Conservation (phyloP, 2,113 vertebrate species). For the Phasianus colchicus region DNA sequence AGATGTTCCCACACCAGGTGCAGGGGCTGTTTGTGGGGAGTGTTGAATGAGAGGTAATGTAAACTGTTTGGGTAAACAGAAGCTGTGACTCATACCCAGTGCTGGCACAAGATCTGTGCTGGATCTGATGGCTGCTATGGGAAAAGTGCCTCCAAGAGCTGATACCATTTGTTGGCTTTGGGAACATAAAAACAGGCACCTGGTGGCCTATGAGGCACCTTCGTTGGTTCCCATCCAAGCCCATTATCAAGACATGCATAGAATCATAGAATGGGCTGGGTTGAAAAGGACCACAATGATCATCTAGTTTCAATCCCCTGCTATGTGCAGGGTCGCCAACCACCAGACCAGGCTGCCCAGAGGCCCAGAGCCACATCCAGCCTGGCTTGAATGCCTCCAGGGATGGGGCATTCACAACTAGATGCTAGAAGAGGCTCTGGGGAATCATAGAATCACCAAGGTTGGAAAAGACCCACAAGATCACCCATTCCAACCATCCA, state of each 20-base stretch:
- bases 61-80: background rate
- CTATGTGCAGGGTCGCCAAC: too few species aligned
- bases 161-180: background rate
- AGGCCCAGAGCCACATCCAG: too few species aligned
- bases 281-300: too few species aligned
- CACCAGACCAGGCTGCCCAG: too few species aligned
- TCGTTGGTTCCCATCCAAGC: background rate
- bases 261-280: too few species aligned
- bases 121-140: background rate
- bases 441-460: too few species aligned
- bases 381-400: too few species aligned
- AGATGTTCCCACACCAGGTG: background rate
- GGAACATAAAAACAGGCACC: background rate
- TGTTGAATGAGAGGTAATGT: background rate
- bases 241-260: background rate
- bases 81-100: fast-evolving
- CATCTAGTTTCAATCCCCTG: too few species aligned
- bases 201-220: background rate
- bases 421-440: too few species aligned
- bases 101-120: background rate
- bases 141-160: background rate
- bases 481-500: too few species aligned
- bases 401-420: too few species aligned
- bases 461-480: too few species aligned
- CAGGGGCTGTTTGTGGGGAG: background rate